These are phyloP conservation scores for Poecilus cupreus DNA, from an alignment of 2,888 invertebrate genomes.

Conservation along the genomic window DNA sequence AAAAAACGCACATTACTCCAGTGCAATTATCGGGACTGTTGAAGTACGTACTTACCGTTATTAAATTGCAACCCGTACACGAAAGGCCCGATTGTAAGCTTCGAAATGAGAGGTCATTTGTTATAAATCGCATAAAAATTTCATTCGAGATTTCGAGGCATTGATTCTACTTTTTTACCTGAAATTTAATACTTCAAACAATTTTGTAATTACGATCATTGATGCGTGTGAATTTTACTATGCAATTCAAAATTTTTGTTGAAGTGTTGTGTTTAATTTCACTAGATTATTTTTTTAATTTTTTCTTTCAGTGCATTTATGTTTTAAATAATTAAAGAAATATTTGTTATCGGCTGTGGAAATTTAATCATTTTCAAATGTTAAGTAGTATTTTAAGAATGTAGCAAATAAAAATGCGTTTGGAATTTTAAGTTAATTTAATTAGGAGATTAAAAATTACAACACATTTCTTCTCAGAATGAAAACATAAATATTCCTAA, in stretches of 20 bases:
- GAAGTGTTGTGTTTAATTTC: no score
- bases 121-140: slow-evolving; percentile 4
- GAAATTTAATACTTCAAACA: slow-evolving; percentile 6
- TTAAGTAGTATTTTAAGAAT: neutral
- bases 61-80: neutral
- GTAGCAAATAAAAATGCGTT: neutral
- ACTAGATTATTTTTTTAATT: no score
- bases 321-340: no score
- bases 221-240: neutral
- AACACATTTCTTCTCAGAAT: neutral
- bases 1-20: neutral
- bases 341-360: no score
- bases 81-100: no score
- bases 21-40: neutral
- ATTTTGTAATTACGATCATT: neutral
- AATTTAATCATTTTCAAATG: no score
- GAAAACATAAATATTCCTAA: neutral
- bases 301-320: no score
- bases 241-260: no score
- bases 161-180: neutral
- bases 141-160: neutral
- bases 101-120: neutral
- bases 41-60: slow-evolving; percentile 11
- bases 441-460: neutral
- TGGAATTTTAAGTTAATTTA: neutral